Base-by-base conservation (phyloP, 2,113 vertebrate species). In the Mesembrinibis cayennensis region DNA sequence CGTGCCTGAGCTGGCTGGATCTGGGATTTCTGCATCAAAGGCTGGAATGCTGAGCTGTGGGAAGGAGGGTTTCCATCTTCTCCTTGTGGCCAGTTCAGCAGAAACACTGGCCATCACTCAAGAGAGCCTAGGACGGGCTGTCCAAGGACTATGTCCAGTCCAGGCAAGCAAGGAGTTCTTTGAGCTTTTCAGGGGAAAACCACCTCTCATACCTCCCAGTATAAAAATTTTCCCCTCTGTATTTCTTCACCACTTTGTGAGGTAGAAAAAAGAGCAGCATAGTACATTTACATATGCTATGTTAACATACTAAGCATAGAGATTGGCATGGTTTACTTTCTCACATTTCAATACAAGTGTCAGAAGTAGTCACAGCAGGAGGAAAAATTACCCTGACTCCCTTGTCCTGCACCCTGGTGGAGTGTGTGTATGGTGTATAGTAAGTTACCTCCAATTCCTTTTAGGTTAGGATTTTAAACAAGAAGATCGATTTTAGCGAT, bases 391-490 rank as follows among this genome's bases (percentile, higher is more conserved):
- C 67, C 66, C 59, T 69, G 67, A 40, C 62, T 96, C 71, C 86
- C 38, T 83, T 2, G 5, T 44, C 66, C 70, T 87, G 62, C 30
- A 72, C 44, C 56, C 40, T 5, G 13, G 42, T 55, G 90, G 78
- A 65, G 91, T 89, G 90, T 97, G 80, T 82, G 17, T 89, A 49
- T 62, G 72, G 90, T 78, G 36, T 45, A 61, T 74, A 97, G 96
- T 98, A 98, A 98, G 97, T 97, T 98, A 96, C 98, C 87, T 98
- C 96, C 98, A 0, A 98, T 98, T 98, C 98, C 97, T 98, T 99
- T 98, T 99, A 99, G 99, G 99, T 98, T 99, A 99, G 99, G 91
- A 99, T 99, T 98, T 99, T 99, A 99, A 99, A 98, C 98, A 98
- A 98, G 99, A 99, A 99, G 98, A 98, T 98, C 97, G 99, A 99